phyloP scores from a whole-genome alignment of 2,797 vertebrate species.

The Iguana delicatissima region DNA sequence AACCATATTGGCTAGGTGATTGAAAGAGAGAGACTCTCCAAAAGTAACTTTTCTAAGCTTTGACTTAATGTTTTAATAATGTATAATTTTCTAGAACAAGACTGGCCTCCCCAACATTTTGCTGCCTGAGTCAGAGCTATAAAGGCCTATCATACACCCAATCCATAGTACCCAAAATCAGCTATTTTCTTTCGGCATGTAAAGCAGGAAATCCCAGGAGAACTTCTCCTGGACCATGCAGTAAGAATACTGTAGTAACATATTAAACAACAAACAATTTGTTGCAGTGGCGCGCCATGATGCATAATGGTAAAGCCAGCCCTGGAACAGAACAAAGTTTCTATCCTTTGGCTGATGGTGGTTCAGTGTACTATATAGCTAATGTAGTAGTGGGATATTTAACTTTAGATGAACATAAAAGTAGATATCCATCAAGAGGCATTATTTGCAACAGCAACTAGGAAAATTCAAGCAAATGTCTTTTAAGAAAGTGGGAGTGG shows the following conservation, averaged over 20 bases:
- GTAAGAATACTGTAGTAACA: background rate
- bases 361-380: background rate
- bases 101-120: background rate
- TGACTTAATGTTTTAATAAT: no score
- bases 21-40: no score
- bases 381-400: background rate
- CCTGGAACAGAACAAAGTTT: background rate
- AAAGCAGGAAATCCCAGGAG: background rate
- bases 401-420: background rate
- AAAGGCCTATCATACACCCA: background rate
- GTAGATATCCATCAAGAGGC: no score
- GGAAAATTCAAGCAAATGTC: background rate
- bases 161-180: background rate
- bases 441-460: background rate
- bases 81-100: no score
- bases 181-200: background rate
- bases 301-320: background rate
- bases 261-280: background rate
- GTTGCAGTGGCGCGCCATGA: background rate
- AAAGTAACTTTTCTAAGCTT: no score
- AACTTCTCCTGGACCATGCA: background rate
- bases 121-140: background rate
- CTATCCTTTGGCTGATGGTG: no score
- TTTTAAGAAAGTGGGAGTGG: background rate
- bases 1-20: no score